A percentile compares a stretch with the other conserved stretches of the same genome.
Conservation (phyloP, 2,113 vertebrate species). For the Galbula dea region DNA sequence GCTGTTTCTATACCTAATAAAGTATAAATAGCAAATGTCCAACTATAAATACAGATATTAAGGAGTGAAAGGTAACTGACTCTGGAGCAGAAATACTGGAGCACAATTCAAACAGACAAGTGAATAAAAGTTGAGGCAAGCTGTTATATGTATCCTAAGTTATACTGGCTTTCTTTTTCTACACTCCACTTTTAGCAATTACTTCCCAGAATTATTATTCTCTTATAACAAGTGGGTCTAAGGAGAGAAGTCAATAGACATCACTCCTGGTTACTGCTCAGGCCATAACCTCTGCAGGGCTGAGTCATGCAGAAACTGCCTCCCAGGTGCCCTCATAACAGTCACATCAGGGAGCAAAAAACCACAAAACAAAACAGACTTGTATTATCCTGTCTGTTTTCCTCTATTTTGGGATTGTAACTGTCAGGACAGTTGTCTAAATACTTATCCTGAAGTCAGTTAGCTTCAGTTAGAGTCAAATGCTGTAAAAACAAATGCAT, state of each 20-base stretch:
- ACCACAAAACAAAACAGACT: neutral
- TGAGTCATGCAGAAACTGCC: neutral
- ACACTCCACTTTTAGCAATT: neutral
- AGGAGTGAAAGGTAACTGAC: neutral
- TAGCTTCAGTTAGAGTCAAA: neutral
- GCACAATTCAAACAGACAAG: neutral
- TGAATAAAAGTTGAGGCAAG: neutral
- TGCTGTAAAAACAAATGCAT: neutral
- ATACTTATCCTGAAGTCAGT: neutral
- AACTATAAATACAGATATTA: neutral
- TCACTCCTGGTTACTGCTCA: neutral
- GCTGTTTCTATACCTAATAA: neutral
- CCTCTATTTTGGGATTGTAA: neutral
- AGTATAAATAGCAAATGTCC: neutral
- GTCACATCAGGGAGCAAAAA: neutral
- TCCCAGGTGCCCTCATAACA: neutral
- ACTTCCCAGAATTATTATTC: neutral
- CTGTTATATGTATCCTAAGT: neutral
- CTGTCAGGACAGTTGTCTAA: neutral
- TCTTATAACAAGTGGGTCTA: neutral
- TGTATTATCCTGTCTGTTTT: neutral
- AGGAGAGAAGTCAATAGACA: neutral
- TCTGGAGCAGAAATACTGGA: neutral
- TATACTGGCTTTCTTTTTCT: neutral
- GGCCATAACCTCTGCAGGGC: neutral